Evolutionary conservation across 2,888 invertebrate genomes (phyloP), one percentile per base, ranked within the genome.

Genomic region (Melanotus villosus): DNA sequence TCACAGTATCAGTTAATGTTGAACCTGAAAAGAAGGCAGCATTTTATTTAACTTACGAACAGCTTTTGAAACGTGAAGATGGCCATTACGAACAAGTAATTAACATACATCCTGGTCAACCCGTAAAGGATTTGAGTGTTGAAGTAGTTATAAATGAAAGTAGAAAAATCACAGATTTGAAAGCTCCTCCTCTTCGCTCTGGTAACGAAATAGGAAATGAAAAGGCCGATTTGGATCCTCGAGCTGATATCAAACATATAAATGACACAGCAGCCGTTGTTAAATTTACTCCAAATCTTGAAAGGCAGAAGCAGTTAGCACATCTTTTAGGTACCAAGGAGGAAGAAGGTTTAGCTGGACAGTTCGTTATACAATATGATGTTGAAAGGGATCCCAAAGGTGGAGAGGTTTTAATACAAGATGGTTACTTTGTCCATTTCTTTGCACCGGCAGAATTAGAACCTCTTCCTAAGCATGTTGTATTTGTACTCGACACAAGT

Each of bases 341-440:
- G 38, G 76, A 83, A 41, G 78, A 86, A 65, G 90, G 90, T 0
- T 81, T 90, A 1, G 84, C 88, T 30, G 91, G 91, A 1, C 90
- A 91, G 78, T 90, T 92, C 74, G 87, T 91, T 6, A 89, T 92
- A n/a, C 89, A 90, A 76, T 92, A 92, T 80, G 92, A 92, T 73
- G 90, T 92, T 0, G 88, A 89, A 38, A 85, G 90, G 2, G 85
- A 87, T 78, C 84, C 87, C 0, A 83, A 86, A 62, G 87, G 88
- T 43, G 91, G 91, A 21, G 89, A 90, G 83, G 87, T 83, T 4
- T 79, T 90, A 87, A 85, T 91, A 0, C 89, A 89, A 78, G 90
- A 90, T 74, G 92, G 92, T 0, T 92, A 92, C 82, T 93, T 93
- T 83, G 91, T 92, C 0, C 93, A 93, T 78, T 92, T 92, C 84